Percentiles rank a stretch among this genome's conserved stretches.
Evolutionary conservation across 2,888 invertebrate species (phyloP).

Genomic region (Lampropteryx suffumata): DNA sequence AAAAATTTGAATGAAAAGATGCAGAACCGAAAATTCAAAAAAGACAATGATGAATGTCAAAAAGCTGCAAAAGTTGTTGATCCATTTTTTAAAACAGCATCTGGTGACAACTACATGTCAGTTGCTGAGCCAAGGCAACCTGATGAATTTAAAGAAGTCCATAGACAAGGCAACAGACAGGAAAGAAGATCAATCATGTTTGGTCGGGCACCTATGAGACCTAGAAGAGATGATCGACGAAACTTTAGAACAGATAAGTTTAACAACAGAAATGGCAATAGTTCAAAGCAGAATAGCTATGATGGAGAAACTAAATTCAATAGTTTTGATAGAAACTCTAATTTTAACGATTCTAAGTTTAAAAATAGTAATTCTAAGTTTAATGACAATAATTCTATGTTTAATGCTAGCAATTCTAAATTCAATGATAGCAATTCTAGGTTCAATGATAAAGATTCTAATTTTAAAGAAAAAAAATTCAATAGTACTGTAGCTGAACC

Average conservation of each 20-base stretch:
- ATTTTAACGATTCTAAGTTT: constrained; percentile 18
- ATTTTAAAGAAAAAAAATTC: constrained; percentile 18
- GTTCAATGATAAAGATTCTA: constrained; percentile 21
- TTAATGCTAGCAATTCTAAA: constrained; percentile 15
- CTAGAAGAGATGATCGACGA: constrained; percentile 46
- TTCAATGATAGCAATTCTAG: constrained; percentile 30
- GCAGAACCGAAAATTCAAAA: constrained; percentile 59
- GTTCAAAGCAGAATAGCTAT: constrained; percentile 14
- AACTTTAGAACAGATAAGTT: constrained; percentile 36
- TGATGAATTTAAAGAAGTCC: constrained; percentile 71
- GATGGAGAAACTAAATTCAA: constrained; percentile 24
- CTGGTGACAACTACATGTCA: constrained; percentile 74
- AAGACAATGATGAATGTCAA: constrained; percentile 42
- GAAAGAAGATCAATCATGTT: constrained; percentile 74
- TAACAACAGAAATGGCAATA: constrained; percentile 29
- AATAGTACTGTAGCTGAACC: constrained; percentile 33
- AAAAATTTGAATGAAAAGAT: constrained; percentile 70
- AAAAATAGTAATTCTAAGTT: constrained; percentile 24
- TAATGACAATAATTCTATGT: constrained; percentile 18
- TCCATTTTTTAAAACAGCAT: constrained; percentile 73
- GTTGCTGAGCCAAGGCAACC: constrained; percentile 70
- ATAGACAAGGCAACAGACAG: constrained; percentile 69
- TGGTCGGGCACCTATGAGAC: constrained; percentile 65
- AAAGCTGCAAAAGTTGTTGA: constrained; percentile 61
- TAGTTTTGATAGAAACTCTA: constrained; percentile 24